A percentile compares a stretch with the other conserved stretches of the same genome.
phyloP scores from a whole-genome alignment of 2,797 vertebrate species.

The Steatocranus sp. region DNA sequence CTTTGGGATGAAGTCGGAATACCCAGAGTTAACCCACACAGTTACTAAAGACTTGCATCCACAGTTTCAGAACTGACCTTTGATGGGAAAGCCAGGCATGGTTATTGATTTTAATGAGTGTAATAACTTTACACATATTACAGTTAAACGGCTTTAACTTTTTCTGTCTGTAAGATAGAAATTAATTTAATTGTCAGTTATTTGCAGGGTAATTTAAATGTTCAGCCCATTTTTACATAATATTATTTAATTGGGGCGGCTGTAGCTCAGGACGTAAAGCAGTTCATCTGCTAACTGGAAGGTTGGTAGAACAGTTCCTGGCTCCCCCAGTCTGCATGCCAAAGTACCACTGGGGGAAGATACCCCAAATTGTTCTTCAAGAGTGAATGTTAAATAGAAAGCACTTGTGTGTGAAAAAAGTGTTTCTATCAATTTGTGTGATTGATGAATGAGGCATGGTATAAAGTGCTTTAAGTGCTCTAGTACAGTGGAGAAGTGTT shows the following conservation, averaged over 20 bases:
- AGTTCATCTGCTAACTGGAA: background rate
- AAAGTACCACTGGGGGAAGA: background rate
- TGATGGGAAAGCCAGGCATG: background rate
- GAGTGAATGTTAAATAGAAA: background rate
- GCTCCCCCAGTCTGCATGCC: background rate
- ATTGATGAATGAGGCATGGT: background rate
- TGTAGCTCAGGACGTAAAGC: background rate
- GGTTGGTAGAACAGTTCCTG: background rate
- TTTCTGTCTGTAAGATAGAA: background rate
- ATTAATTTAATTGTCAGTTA: background rate
- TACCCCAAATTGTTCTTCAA: background rate
- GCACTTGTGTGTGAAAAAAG: background rate
- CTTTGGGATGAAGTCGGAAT: background rate
- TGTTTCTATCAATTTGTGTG: background rate
- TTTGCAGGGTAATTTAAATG: background rate
- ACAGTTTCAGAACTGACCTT: background rate
- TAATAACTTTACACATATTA: background rate
- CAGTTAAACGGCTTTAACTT: background rate
- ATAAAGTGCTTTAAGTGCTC: background rate
- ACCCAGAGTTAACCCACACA: background rate
- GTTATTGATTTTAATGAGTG: background rate
- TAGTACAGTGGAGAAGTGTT: background rate
- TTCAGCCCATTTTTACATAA: background rate
- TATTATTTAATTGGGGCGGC: fast-evolving
- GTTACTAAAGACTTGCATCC: background rate